phyloP scores from a whole-genome alignment of 2,888 invertebrate species.

The Pterostichus madidus region DNA sequence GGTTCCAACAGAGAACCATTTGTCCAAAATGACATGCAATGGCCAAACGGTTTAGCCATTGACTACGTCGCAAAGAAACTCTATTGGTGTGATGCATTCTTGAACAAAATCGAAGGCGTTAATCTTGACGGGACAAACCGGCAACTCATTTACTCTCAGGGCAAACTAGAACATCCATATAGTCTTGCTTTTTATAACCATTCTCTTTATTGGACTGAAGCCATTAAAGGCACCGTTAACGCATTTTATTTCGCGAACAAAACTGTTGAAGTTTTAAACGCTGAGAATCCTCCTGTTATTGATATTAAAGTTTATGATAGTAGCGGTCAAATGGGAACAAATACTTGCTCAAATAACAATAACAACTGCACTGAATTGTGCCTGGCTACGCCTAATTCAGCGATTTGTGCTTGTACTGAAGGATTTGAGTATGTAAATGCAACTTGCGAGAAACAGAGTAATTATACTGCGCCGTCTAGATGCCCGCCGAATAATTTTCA shows the following conservation, averaged over 20 bases:
- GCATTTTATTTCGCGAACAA: conserved; percentile 77
- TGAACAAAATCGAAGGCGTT: conserved; percentile 84
- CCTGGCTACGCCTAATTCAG: conserved; percentile 81
- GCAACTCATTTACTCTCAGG: conserved; percentile 77
- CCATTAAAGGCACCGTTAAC: conserved; percentile 81
- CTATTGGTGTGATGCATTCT: conserved; percentile 87
- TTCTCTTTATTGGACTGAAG: conserved; percentile 86
- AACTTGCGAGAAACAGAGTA: conserved; percentile 72
- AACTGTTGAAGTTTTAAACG: conserved; percentile 78
- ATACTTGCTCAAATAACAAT: conserved; percentile 75
- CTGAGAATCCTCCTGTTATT: conserved; percentile 83
- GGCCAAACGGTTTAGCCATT: conserved; percentile 89
- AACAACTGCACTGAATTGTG: conserved; percentile 86
- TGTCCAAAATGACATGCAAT: conserved; percentile 80
- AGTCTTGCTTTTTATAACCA: conserved; percentile 84
- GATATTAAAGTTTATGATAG: conserved; percentile 85
- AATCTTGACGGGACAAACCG: conserved; percentile 80
- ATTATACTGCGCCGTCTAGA: conserved; percentile 75
- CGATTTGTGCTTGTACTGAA: conserved; percentile 82
- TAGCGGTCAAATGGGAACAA: conserved; percentile 74
- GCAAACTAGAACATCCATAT: conserved; percentile 80
- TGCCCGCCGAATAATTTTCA: conserved; percentile 72
- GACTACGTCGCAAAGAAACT: conserved; percentile 80
- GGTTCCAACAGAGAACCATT: conserved; percentile 82
- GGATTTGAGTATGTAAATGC: conserved; percentile 78